Base-by-base conservation (phyloP, 2,888 invertebrate genomes). In the Charanyca ferruginea region DNA sequence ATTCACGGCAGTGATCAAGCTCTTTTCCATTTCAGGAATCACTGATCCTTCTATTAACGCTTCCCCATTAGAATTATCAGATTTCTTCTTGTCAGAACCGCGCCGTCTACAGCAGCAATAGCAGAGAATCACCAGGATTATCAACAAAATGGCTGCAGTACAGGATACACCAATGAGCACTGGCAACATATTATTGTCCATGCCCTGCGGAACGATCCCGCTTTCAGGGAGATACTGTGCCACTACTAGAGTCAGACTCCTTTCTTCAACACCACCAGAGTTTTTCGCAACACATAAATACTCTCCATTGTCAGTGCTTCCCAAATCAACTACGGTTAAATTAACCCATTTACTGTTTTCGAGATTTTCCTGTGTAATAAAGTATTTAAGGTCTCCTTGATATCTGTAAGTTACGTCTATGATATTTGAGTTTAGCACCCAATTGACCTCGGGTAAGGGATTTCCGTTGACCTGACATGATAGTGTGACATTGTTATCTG, bases 231-330 rank as follows among this genome's bases (percentile, higher is more conserved):
- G 91, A 73, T 89, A 89, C 47, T 91, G 91, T 23, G 91, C 89
- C 28, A 95, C 91, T 5, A 96, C 92, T 63, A 98, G 88, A 16
- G 97, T 97, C 16, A 98, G 93, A 87, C 98, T 98, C 51, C 96
- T 96, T 86, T 98, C 98, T 74, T 97, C 97, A 3, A 97, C 96
- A 0, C 98, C 98, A 0, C 98, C 98, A 0, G 97, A 96, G 89
- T 98, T 98, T 85, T 97, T 97, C 0, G 98, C 98, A 3, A 97
- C 96, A 86, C 98, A 99, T 49, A 96, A 95, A 88, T 98, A 98
- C 57, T 97, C 96, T 0, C 98, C 98, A 80, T 96, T 96, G 85
- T 98, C 98, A 16, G 96, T 96, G 9, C 92, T 91, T 1, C 96
- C 93, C 0, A 97, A 96, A 25, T 97, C 96, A 0, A 96, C 91